phyloP scores from a whole-genome alignment of 2,113 vertebrate species.

The Ranitomeya variabilis region DNA sequence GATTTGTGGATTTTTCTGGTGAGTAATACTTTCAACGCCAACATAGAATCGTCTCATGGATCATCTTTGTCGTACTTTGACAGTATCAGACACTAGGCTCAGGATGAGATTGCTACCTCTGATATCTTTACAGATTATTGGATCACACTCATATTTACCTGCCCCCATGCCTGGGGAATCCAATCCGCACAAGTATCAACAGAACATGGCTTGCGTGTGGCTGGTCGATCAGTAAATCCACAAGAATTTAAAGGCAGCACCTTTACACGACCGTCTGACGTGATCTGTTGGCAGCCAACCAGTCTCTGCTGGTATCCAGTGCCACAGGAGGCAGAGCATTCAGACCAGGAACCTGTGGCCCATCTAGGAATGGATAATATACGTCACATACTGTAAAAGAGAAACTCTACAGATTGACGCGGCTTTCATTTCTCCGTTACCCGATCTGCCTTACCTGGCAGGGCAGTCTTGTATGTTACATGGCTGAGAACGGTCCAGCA shows the following conservation, averaged over 20 bases:
- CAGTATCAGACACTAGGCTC: background rate
- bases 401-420: background rate
- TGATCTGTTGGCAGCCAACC: conserved; percentile 73
- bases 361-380: conserved; percentile 71
- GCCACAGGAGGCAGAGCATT: conserved; percentile 81
- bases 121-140: background rate
- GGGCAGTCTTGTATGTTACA: conserved; percentile 83
- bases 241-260: conserved; percentile 65
- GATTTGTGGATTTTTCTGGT: no score
- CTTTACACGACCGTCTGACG: conserved; percentile 61
- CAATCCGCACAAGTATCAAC: conserved; percentile 67
- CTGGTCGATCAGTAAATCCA: conserved; percentile 60
- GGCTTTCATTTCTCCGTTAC: background rate
- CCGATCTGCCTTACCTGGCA: conserved; percentile 72
- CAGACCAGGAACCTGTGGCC: conserved; percentile 74
- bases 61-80: background rate
- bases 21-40: no score
- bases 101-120: background rate
- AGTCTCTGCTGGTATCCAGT: conserved; percentile 74
- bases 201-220: conserved; percentile 68
- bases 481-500: conserved; percentile 63
- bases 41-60: no score
- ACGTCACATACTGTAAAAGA: background rate
- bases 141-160: conserved; percentile 66
- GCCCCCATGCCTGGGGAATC: conserved; percentile 64